Base-by-base conservation (phyloP, 2,888 invertebrate genomes). In the Leucophora obtusa region DNA sequence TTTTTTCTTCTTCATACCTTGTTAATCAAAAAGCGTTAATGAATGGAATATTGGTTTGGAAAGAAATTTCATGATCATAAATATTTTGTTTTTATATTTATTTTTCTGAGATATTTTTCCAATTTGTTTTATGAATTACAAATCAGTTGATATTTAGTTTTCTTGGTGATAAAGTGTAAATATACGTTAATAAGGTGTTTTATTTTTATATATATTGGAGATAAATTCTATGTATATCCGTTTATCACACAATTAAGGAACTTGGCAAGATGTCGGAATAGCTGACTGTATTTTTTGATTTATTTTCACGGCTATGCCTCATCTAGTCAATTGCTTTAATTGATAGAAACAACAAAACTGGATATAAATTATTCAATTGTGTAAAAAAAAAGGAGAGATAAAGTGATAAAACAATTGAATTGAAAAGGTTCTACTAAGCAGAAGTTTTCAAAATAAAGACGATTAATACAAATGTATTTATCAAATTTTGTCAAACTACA, bases 211-310 rank as follows among this genome's bases (percentile, higher is more conserved):
- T 28, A 3, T 47, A 47, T 47, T 47, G 3, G 8, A 6, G 28
- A 28, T 28, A 7, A 47, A 47, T n/a, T 47, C 15, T 7, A n/a
- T 47, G 5, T 35, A 35, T 38, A 38, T 63, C 65, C 65, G 47
- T 51, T 51, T 14, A 56, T 21, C 9, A 82, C 9, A 82, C 87
- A 87, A 85, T 85, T 87, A 86, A 85, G 84, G 87, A 84, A 89
- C 85, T 88, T 89, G 89, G 89, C 89, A 89, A 89, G 89, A 89
- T 89, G 89, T 89, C 89, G 89, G 89, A 89, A 89, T 89, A 89
- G 89, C 89, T 89, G 89, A 89, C 70, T 84, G 85, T 85, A 81
- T 74, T 62, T 82, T 66, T 14, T 69, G n/a, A 82, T 82, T 70
- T 79, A 53, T 81, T 82, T 82, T 70, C 82, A 85, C 89, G 89